A percentile compares a stretch with the other conserved stretches of the same genome.
phyloP scores from a whole-genome alignment of 2,888 invertebrate species.

The Amblyjoppa proteus region DNA sequence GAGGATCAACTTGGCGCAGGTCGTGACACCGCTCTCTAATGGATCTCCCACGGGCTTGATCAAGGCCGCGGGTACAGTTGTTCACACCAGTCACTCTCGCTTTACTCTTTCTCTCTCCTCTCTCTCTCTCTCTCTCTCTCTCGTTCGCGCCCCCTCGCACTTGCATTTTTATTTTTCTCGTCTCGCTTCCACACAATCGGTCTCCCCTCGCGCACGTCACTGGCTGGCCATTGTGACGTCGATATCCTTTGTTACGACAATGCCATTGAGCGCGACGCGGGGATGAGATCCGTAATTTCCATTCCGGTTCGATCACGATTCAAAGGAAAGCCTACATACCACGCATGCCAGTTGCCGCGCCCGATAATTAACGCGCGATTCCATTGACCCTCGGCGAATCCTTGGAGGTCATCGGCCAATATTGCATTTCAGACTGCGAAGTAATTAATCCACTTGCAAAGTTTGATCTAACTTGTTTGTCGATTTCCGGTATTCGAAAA shows the following conservation, averaged over 20 bases:
- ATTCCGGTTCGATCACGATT: slow-evolving; percentile 49
- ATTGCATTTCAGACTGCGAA: neutral
- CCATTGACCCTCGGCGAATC: slow-evolving; percentile 10
- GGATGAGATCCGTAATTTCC: slow-evolving; percentile 56
- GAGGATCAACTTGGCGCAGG: slow-evolving; percentile 30
- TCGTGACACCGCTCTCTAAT: slow-evolving; percentile 41
- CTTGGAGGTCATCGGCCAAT: neutral
- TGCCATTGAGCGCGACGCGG: slow-evolving; percentile 41
- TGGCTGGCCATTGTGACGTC: slow-evolving; percentile 58
- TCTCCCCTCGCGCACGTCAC: slow-evolving; percentile 38
- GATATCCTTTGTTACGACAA: slow-evolving; percentile 58
- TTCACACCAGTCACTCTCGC: neutral
- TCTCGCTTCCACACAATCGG: slow-evolving; percentile 16
- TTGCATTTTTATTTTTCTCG: slow-evolving; percentile 8
- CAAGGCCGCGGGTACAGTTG: slow-evolving; percentile 5
- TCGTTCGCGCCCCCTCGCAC: neutral
- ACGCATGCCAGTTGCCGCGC: slow-evolving; percentile 18
- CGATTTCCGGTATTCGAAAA: neutral
- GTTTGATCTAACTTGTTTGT: neutral
- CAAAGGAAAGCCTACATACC: slow-evolving; percentile 29
- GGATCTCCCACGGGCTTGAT: slow-evolving; percentile 29
- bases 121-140: neutral
- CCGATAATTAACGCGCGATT: slow-evolving; percentile 14
- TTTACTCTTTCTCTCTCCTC: neutral
- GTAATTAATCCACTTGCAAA: neutral